Conservation (phyloP, 2,113 vertebrate species). For the Dicaeum eximium region DNA sequence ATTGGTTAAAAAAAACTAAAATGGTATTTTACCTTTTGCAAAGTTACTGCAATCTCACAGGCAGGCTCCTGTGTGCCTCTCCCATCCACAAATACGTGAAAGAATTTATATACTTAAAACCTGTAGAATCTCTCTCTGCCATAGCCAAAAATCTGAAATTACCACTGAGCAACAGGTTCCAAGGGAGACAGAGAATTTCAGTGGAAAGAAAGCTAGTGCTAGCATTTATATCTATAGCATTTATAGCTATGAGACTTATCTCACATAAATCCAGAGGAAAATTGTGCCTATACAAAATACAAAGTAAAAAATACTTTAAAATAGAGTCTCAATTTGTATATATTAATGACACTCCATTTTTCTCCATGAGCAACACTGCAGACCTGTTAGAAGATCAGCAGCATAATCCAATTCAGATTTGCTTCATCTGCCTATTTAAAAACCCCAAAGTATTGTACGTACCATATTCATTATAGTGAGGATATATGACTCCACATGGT, state of each 20-base stretch:
- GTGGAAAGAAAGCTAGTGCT: neutral
- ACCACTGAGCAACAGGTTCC: neutral
- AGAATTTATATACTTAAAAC: neutral
- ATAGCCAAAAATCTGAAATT: neutral
- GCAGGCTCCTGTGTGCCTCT: neutral
- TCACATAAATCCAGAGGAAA: neutral
- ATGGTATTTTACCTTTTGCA: neutral
- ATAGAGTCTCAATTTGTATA: neutral
- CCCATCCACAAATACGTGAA: neutral
- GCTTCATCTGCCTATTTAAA: neutral
- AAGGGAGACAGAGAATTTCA: neutral
- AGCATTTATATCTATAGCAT: neutral
- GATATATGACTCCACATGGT: slow-evolving; percentile 93
- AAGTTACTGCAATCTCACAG: neutral
- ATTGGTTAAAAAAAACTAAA: neutral
- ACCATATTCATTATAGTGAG: slow-evolving; percentile 99
- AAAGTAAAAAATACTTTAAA: neutral
- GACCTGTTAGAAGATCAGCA: neutral
- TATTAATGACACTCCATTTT: neutral
- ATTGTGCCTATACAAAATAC: neutral
- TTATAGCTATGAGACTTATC: neutral
- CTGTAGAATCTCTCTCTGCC: neutral
- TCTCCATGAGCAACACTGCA: neutral
- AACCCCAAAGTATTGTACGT: neutral
- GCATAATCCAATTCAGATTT: neutral